phyloP scores from a whole-genome alignment of 2,888 invertebrate species.

The Caradrina kadenii region DNA sequence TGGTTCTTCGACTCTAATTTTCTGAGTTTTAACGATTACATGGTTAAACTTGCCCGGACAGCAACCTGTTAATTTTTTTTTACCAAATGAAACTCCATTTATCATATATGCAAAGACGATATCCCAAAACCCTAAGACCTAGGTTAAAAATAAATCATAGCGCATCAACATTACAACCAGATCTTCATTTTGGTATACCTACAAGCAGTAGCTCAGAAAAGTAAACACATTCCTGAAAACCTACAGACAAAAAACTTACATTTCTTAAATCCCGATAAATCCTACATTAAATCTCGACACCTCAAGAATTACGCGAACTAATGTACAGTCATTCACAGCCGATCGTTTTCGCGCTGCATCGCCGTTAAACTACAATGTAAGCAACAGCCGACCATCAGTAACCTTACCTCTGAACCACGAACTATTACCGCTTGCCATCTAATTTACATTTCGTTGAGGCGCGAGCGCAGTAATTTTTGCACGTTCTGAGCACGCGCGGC shows the following conservation, averaged over 20 bases:
- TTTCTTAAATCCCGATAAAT: conserved; percentile 13
- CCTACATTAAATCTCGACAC: conserved; percentile 29
- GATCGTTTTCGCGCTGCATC: conserved; percentile 55
- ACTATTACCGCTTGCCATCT: conserved; percentile 68
- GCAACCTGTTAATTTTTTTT: too few relatives aligned
- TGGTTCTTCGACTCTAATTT: too few relatives aligned
- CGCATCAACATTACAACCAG: too few relatives aligned
- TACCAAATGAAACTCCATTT: too few relatives aligned
- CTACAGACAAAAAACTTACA: neutral
- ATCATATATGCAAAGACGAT: too few relatives aligned
- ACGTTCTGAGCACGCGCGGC: conserved; percentile 71
- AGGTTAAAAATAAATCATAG: too few relatives aligned
- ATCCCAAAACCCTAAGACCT: too few relatives aligned
- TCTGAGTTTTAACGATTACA: too few relatives aligned
- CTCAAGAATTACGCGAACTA: conserved; percentile 58
- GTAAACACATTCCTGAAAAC: neutral
- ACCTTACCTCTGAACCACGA: conserved; percentile 71
- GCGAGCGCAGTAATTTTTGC: conserved; percentile 78
- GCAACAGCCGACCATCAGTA: conserved; percentile 57
- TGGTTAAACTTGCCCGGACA: too few relatives aligned
- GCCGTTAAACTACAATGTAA: conserved; percentile 57
- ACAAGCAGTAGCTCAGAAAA: neutral
- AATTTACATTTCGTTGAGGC: conserved; percentile 79
- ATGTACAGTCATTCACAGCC: conserved; percentile 61
- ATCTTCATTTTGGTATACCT: too few relatives aligned